Percentiles rank a stretch among this genome's conserved stretches.
Evolutionary conservation across 2,113 vertebrate genomes (phyloP).

Genomic region (Ursus arctos): DNA sequence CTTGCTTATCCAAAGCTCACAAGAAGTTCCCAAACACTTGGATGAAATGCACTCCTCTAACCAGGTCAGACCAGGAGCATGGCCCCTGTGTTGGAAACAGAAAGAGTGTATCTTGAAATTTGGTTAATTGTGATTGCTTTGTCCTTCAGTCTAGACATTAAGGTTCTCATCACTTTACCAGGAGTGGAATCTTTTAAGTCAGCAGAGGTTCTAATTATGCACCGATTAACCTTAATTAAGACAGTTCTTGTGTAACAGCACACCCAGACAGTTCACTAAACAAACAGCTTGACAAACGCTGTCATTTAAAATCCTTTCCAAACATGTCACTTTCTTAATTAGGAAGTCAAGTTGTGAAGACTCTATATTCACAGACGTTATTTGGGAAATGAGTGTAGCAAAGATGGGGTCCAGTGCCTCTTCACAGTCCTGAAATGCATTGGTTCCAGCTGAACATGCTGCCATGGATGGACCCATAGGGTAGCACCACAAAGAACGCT

Average conservation of each 20-base stretch:
- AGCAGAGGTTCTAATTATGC: conserved; percentile 83
- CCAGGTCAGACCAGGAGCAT: neutral
- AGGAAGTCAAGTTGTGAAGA: conserved; percentile 79
- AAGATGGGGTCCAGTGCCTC: conserved; percentile 6
- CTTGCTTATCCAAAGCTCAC: neutral
- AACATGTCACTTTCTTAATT: conserved; percentile 82
- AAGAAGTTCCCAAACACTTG: neutral
- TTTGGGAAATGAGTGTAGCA: conserved; percentile 60
- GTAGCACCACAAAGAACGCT: neutral
- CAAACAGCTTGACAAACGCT: conserved; percentile 87
- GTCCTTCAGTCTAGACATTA: conserved; percentile 75
- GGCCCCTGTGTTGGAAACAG: neutral
- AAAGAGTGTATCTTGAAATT: neutral
- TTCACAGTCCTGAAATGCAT: conserved; percentile 63
- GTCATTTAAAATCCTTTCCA: conserved; percentile 85
- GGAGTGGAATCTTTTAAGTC: conserved; percentile 77
- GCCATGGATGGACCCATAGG: neutral
- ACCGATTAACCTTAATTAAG: conserved; percentile 89
- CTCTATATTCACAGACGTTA: conserved; percentile 75
- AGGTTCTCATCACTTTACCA: conserved; percentile 75
- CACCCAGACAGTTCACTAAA: conserved; percentile 84
- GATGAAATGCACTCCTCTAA: neutral
- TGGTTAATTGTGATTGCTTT: neutral
- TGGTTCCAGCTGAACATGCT: neutral
- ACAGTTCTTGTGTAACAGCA: conserved; percentile 82